phyloP scores from a whole-genome alignment of 2,888 invertebrate species.

The Pristionchus fissidentatus region DNA sequence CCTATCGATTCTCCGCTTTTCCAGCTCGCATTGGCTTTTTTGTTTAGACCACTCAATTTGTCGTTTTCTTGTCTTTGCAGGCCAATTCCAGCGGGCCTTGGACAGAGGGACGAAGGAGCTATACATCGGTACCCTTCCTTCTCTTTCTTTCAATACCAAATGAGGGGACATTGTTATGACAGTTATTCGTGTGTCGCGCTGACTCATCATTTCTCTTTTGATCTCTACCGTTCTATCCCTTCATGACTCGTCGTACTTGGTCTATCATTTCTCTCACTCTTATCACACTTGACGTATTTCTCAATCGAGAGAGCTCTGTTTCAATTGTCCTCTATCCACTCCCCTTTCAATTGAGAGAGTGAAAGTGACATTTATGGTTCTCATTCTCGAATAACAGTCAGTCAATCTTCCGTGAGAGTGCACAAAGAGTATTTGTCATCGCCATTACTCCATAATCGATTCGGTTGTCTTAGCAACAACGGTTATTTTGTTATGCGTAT shows the following conservation, averaged over 20 bases:
- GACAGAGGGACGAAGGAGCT: slow-evolving; percentile 17
- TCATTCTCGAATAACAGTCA: neutral
- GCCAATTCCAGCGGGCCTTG: slow-evolving; percentile 3
- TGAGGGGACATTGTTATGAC: neutral
- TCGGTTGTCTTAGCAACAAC: neutral
- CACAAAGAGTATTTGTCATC: neutral
- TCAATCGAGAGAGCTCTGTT: neutral
- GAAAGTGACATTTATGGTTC: slow-evolving; percentile 1
- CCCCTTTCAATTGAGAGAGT: neutral
- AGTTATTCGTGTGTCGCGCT: neutral
- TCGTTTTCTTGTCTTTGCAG: slow-evolving; percentile 2
- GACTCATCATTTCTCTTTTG: slow-evolving; percentile 5
- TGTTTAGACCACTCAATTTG: neutral
- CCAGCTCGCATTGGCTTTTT: neutral
- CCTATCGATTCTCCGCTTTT: slow-evolving; percentile 7
- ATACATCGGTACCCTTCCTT: slow-evolving; percentile 21
- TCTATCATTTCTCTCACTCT: neutral
- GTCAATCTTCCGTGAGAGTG: neutral
- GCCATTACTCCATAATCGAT: neutral
- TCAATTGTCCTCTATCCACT: neutral
- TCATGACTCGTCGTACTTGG: neutral
- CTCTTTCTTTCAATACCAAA: neutral
- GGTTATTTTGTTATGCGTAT: neutral
- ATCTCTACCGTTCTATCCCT: neutral
- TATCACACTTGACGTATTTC: slow-evolving; percentile 2